Evolutionary conservation across 2,797 vertebrate species (phyloP), one percentile per base, ranked within the genome.

Genomic region (Muraenolepis orangiensis): DNA sequence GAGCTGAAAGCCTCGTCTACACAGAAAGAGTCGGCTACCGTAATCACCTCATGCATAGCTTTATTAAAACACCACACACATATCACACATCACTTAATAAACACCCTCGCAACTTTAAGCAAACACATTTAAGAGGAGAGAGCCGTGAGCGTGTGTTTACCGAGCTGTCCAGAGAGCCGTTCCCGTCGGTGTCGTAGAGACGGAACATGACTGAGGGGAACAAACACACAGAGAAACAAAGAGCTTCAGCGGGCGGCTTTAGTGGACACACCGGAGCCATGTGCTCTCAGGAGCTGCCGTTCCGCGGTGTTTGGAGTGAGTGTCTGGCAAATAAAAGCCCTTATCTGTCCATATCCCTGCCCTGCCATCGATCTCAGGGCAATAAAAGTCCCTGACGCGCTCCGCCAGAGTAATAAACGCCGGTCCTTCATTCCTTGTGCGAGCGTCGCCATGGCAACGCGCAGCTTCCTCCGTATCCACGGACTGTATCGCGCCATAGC

Each of bases 101-200:
- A 23, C 5, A 57, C 20, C 20, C 8, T 14, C 16, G 6, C 20
- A n/a, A 23, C 42, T 46, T 46, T 57, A 23, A 57, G 2, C 13
- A 12, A 64, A 64, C n/a, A 64, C n/a, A 64, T 64, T 64, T 13
- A 23, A 64, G 8, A 11, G n/a, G 26, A 64, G n/a, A 26, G 4
- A 64, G 23, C 18, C 51, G 8, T 20, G 16, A 57, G 23, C 7
- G 67, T 69, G 57, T 31, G 31, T 74, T 95, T 95, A 98, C 96
- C 94, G 95, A 95, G 87, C 94, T 97, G 91, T 98, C 96, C 91
- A 98, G 84, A 82, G 92, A 96, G 31, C 96, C 96, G 76, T 98
- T 98, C 31, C 96, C 96, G 87, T 98, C 96, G 0, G 96, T 97
- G 87, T 98, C 97, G 77, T 98, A 98, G 77, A 98, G 95, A 29